Percentiles rank a stretch among this genome's conserved stretches.
phyloP scores from a whole-genome alignment of 2,113 vertebrate species.

The Hypomesus transpacificus region DNA sequence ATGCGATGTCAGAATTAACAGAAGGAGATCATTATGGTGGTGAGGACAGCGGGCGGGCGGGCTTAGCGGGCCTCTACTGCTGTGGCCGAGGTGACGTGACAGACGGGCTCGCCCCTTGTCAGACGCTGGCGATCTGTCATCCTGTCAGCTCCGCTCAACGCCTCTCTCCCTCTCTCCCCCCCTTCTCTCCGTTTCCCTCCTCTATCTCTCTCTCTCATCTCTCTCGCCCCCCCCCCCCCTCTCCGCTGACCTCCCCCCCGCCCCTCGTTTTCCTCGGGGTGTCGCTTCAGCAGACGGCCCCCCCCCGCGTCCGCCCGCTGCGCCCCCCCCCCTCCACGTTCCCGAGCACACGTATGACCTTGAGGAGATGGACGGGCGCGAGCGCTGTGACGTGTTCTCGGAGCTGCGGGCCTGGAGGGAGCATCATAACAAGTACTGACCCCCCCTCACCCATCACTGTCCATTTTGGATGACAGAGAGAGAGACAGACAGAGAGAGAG shows the following conservation, averaged over 20 bases:
- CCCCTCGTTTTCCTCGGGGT: neutral
- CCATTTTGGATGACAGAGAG: too few relatives aligned
- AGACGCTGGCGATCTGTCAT: constrained; percentile 12
- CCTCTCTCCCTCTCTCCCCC: neutral
- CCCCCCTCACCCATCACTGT: neutral
- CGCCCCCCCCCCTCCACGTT: constrained; percentile 42
- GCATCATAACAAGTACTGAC: constrained; percentile 71
- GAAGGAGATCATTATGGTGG: constrained; percentile 41
- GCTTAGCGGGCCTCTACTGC: constrained; percentile 1
- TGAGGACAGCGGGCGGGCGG: constrained; percentile 25
- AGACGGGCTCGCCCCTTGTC: constrained; percentile 13
- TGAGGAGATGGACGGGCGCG: constrained; percentile 48
- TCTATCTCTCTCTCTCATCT: neutral
- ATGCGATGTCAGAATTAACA: constrained; percentile 40
- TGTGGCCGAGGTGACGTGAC: constrained; percentile 23
- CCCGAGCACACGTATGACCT: constrained; percentile 57
- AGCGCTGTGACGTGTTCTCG: constrained; percentile 59
- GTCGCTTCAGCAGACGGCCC: constrained; percentile 42
- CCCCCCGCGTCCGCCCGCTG: constrained; percentile 40
- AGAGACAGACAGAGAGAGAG: neutral
- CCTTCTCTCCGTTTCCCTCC: neutral
- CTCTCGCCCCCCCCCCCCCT: neutral
- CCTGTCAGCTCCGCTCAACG: constrained; percentile 4
- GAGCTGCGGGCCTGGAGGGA: constrained; percentile 64
- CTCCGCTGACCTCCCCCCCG: neutral